These are phyloP conservation scores for Steromphala cineraria DNA, from an alignment of 2,888 invertebrate genomes.

Conservation along the genomic window DNA sequence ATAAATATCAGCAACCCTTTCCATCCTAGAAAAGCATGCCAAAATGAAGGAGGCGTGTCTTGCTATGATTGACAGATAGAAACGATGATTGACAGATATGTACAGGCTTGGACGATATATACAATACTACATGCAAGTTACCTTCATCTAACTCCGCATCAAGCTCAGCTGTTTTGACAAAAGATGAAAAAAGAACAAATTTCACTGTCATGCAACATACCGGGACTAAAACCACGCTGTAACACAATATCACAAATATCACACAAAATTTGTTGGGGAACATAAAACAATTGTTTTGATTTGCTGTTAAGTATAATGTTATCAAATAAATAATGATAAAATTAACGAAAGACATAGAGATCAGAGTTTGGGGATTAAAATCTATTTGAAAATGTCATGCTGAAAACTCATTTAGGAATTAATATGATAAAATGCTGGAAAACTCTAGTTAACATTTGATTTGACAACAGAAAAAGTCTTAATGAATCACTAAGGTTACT, in stretches of 20 bases:
- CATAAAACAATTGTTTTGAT: too few relatives aligned
- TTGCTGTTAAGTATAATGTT: neutral
- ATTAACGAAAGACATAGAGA: too few relatives aligned
- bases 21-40: neutral
- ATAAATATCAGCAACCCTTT: neutral
- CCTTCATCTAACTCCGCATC: constrained; percentile 50
- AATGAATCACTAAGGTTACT: too few relatives aligned
- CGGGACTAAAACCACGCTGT: too few relatives aligned
- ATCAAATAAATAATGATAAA: neutral
- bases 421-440: too few relatives aligned
- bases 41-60: neutral
- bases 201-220: constrained; percentile 10
- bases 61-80: neutral
- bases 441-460: too few relatives aligned
- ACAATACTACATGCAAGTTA: constrained; percentile 30
- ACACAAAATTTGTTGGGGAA: too few relatives aligned
- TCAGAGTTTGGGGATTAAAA: too few relatives aligned
- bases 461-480: too few relatives aligned
- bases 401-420: too few relatives aligned
- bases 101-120: neutral
- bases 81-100: neutral
- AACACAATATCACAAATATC: too few relatives aligned
- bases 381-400: too few relatives aligned
- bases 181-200: constrained; percentile 19
- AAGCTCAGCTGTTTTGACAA: constrained; percentile 41